Evolutionary conservation across 1,140 invertebrate species (phyloP).

Genomic region (Conopomorpha cramerella): DNA sequence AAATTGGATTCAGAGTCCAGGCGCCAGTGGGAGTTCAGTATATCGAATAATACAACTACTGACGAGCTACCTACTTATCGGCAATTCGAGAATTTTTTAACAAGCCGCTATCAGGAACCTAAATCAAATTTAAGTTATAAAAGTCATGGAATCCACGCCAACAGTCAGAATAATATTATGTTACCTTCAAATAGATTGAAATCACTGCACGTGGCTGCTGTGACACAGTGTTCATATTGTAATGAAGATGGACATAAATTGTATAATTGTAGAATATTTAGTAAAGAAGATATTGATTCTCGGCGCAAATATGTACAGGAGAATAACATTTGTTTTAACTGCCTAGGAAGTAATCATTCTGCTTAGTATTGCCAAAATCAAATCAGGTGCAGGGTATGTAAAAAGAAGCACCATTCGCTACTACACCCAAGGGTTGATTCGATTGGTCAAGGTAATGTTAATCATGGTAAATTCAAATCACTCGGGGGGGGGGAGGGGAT

Average conservation of each 20-base stretch:
- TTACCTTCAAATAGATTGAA: background rate
- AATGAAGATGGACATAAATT: background rate
- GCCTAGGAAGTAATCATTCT: constrained; percentile 9
- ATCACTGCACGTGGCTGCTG: background rate
- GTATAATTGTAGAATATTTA: constrained; percentile 7
- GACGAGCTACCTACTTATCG: constrained; percentile 4
- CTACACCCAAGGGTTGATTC: constrained; percentile 5
- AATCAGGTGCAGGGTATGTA: constrained; percentile 6
- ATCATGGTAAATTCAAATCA: background rate
- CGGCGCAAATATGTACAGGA: constrained; percentile 8
- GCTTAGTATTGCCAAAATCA: constrained; percentile 5
- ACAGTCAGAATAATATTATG: background rate
- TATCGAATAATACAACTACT: constrained; percentile 4
- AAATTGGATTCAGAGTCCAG: constrained; percentile 5
- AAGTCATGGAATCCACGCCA: too few species aligned
- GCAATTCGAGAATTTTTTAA: constrained; percentile 3
- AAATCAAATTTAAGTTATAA: background rate
- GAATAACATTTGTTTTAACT: constrained; percentile 10
- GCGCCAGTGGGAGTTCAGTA: constrained; percentile 4
- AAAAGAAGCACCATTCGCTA: constrained; percentile 8
- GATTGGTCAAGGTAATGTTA: too few species aligned
- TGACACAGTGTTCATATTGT: background rate
- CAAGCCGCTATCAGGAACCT: constrained; percentile 2
- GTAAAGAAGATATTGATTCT: constrained; percentile 1
- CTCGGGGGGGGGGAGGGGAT: background rate